Percentiles rank a stretch among this genome's conserved stretches.
Conservation (phyloP, 2,113 vertebrate genomes). For the Pseudorectes ferrugineus region DNA sequence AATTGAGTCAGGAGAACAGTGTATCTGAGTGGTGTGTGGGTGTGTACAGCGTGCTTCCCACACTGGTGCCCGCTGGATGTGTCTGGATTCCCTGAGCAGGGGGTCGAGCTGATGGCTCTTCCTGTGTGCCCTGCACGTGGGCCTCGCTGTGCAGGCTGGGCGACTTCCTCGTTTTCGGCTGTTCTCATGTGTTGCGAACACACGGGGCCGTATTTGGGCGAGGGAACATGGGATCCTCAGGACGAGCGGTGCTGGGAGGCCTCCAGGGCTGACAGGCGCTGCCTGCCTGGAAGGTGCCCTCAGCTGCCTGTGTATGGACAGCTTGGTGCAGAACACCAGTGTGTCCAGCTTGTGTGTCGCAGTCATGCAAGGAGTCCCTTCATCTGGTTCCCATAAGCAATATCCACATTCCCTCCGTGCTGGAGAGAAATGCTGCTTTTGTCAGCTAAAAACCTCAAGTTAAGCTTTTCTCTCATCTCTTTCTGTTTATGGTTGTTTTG, state of each 20-base stretch:
- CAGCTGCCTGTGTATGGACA: accelerated
- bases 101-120: background rate
- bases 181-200: accelerated
- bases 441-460: background rate
- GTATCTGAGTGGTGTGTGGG: accelerated
- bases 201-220: accelerated
- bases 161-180: accelerated
- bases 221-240: accelerated
- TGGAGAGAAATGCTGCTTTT: background rate
- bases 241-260: background rate
- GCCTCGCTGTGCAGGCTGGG: accelerated
- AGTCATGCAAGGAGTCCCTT: background rate
- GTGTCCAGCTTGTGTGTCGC: background rate
- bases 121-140: accelerated
- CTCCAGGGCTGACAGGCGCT: accelerated
- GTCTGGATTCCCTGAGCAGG: background rate
- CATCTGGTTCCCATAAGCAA: background rate
- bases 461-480: background rate
- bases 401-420: background rate
- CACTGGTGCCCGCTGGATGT: accelerated
- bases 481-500: background rate
- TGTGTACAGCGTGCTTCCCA: background rate
- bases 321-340: background rate
- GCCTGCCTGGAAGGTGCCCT: background rate
- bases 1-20: background rate